Percentiles rank a stretch among this genome's conserved stretches.
phyloP scores from a whole-genome alignment of 2,888 invertebrate genomes.

The Griposia aprilina region DNA sequence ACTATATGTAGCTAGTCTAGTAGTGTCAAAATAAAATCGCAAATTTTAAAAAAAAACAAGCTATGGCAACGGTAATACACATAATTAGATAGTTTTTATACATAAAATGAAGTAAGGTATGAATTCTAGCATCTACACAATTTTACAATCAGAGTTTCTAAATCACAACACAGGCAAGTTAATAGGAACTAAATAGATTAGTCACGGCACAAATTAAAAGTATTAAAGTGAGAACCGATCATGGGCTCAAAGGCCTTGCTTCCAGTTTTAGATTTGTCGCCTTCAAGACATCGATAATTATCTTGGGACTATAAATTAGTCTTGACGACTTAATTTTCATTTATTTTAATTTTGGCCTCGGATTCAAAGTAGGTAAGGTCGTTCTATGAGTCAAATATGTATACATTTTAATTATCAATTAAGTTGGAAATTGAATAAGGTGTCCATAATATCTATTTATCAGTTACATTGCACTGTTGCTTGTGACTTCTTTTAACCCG shows the following conservation, averaged over 20 bases:
- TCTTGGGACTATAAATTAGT: slow-evolving; percentile 11
- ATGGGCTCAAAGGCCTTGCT: slow-evolving; percentile 31
- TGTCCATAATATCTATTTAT: not conserved
- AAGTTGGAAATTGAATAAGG: not conserved
- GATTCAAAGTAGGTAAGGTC: not conserved
- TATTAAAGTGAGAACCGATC: slow-evolving; percentile 24
- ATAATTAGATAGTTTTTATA: no score
- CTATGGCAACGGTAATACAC: no score
- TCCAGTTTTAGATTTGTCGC: slow-evolving; percentile 3
- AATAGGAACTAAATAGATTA: slow-evolving; percentile 42
- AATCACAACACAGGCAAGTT: slow-evolving; percentile 3
- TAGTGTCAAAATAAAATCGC: no score
- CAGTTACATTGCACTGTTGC: no score
- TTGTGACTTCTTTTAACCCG: no score
- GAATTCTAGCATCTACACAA: not conserved
- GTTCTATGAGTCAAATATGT: slow-evolving; percentile 1
- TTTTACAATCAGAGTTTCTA: slow-evolving; percentile 19
- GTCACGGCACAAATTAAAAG: slow-evolving; percentile 41
- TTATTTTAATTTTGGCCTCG: slow-evolving; percentile 17
- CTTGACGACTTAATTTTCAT: slow-evolving; percentile 6
- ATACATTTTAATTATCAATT: not conserved
- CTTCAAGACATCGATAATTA: slow-evolving; percentile 28
- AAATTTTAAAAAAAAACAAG: no score
- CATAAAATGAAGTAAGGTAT: no score
- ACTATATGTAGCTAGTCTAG: no score